Percentiles rank a stretch among this genome's conserved stretches.
phyloP scores from a whole-genome alignment of 92 coral and sea anemone species.

The Actinostola sp. region DNA sequence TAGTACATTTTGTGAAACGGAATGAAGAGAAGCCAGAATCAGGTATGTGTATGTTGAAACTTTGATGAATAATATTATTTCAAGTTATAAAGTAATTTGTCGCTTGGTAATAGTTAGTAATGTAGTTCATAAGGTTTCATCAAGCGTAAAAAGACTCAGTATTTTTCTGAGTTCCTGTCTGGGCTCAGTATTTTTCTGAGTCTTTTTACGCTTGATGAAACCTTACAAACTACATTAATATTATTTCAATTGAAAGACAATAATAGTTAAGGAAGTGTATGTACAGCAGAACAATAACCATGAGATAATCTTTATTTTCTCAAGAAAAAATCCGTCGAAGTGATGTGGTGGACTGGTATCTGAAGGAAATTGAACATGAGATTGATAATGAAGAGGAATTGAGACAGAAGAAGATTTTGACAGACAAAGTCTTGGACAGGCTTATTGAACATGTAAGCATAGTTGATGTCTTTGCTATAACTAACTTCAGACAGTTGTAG shows the following conservation, averaged over 20 bases:
- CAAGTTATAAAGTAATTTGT: too few species aligned
- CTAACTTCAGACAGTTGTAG: too few species aligned
- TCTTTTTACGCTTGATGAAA: neutral
- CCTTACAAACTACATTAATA: too few species aligned
- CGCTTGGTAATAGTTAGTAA: too few species aligned
- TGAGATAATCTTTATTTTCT: neutral
- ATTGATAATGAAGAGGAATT: constrained; percentile 94
- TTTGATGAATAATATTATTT: too few species aligned
- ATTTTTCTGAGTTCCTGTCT: too few species aligned
- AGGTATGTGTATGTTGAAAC: constrained; percentile 38
- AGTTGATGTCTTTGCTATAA: too few species aligned
- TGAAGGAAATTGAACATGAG: constrained; percentile 76
- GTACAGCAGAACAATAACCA: too few species aligned
- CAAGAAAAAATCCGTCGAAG: constrained; percentile 67
- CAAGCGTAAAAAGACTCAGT: neutral
- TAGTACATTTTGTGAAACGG: neutral
- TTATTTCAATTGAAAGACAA: too few species aligned
- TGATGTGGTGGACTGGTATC: constrained; percentile 91
- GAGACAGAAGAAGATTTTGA: constrained; percentile 83
- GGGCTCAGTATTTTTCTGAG: too few species aligned
- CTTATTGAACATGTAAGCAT: constrained; percentile 82
- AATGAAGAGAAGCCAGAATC: constrained; percentile 70
- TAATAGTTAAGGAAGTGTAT: too few species aligned
- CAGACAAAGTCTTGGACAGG: constrained; percentile 91
- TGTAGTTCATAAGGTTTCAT: too few species aligned